Base-by-base conservation (phyloP, 2,888 invertebrate species). In the Lasioglossum morio region DNA sequence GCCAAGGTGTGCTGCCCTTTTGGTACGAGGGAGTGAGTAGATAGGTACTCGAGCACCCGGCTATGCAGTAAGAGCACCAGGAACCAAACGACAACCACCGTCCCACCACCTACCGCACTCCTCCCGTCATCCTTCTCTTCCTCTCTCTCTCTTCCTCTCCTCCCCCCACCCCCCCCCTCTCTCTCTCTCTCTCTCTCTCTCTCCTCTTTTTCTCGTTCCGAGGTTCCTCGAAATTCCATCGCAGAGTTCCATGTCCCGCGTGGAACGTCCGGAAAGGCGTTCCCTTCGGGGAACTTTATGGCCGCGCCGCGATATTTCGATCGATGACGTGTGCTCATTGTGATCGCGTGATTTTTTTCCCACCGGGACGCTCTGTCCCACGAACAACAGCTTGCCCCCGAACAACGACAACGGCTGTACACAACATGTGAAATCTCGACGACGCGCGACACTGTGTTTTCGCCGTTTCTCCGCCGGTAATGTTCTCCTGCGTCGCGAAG, bases 1-100 rank as follows among this genome's bases (percentile, higher is more conserved):
- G 92, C 92, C 94, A 94, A 94, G 94, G 94, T 94, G 94, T 93
- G 94, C 92, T 94, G 93, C 92, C 93, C 93, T 93, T 94, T 94
- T 92, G 92, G 91, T 94, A 92, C 81, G 90, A 91, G 89, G 85
- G 89, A 89, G 87, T 81, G 87, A 92, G 92, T 90, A 88, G 90
- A 89, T 90, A 90, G 89, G 86, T 86, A 91, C 91, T 91, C 88
- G 82, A 89, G 92, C 91, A 91, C 92, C 91, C 93, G 92, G 90
- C 92, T 92, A 94, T 93, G 93, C 94, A 94, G 92, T 88, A 94
- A 93, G 91, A 94, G 92, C 93, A 94, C 90, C 93, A 93, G 92
- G 92, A 94, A 93, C 92, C 92, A 90, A 92, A 92, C 91, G 92
- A 93, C 92, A 90, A 90, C 92, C 88, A 91, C 91, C 89, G 88